These are phyloP conservation scores for Pollachius pollachius DNA, from an alignment of 2,113 vertebrate genomes.

Conservation along the genomic window DNA sequence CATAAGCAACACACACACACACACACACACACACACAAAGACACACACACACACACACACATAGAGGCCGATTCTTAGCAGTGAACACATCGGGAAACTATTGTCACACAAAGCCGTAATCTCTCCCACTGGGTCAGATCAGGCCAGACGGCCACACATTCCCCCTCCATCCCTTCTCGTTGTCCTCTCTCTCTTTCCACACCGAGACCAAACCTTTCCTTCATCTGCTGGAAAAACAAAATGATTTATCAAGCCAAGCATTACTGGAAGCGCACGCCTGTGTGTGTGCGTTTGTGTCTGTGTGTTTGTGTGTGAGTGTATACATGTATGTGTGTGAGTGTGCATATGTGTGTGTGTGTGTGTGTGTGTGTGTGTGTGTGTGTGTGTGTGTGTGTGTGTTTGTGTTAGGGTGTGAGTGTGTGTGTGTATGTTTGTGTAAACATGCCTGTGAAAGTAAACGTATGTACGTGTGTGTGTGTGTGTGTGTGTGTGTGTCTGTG, in stretches of 20 bases:
- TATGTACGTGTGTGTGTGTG: background rate
- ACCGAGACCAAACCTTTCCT: slow-evolving; percentile 12
- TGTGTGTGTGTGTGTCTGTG: background rate
- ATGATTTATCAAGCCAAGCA: too few species aligned
- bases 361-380: background rate
- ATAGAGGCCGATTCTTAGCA: background rate
- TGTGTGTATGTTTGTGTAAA: background rate
- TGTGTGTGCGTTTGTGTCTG: too few species aligned
- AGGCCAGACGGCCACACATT: background rate
- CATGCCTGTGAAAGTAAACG: background rate
- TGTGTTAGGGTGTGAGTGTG: background rate
- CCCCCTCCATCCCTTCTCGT: background rate
- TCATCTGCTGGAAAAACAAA: slow-evolving; percentile 12
- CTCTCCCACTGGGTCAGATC: background rate
- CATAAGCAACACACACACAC: background rate
- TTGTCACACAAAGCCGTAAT: slow-evolving; percentile 10
- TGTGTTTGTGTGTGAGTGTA: background rate
- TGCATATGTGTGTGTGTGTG: background rate
- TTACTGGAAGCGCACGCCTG: too few species aligned
- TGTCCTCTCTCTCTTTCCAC: slow-evolving; percentile 1
- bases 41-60: slow-evolving; percentile 5
- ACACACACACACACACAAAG: slow-evolving; percentile 10
- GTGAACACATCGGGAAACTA: too few species aligned
- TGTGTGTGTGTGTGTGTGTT: background rate
- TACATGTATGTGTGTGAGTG: background rate